A percentile compares a stretch with the other conserved stretches of the same genome.
Evolutionary conservation across 2,888 invertebrate genomes (phyloP).

Genomic region (Priocnemis perturbator): DNA sequence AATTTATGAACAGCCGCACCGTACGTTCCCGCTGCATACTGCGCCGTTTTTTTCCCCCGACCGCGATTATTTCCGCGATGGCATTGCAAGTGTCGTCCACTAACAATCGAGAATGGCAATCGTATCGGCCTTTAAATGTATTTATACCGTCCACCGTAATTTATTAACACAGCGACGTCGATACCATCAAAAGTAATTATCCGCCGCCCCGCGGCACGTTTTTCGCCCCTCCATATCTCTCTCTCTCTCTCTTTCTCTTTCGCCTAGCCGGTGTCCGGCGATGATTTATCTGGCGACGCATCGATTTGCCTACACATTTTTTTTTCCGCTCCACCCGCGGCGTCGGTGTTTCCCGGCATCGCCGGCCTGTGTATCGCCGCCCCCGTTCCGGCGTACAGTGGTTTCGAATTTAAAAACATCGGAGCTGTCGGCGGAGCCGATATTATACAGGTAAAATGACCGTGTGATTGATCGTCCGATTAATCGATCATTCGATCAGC

Average conservation of each 20-base stretch:
- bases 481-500: conserved; percentile 49
- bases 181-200: not conserved
- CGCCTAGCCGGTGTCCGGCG: not conserved
- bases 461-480: conserved; percentile 46
- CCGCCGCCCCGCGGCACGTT: not conserved
- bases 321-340: not conserved
- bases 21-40: too few relatives aligned
- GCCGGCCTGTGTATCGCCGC: not conserved
- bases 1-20: too few relatives aligned
- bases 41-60: too few relatives aligned
- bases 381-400: conserved; percentile 4
- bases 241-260: not conserved
- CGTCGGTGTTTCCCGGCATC: not conserved
- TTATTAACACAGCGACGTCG: conserved; percentile 5
- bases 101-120: too few relatives aligned
- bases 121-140: too few relatives aligned
- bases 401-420: conserved; percentile 30
- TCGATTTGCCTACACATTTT: conserved; percentile 8
- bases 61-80: too few relatives aligned
- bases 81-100: too few relatives aligned
- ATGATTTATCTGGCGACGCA: conserved; percentile 11
- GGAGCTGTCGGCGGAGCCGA: not conserved
- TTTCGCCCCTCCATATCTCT: not conserved
- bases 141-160: too few relatives aligned
- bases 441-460: conserved; percentile 27